Evolutionary conservation across 2,888 invertebrate genomes (phyloP), one percentile per base, ranked within the genome.

Genomic region (Drosophila prolongata): DNA sequence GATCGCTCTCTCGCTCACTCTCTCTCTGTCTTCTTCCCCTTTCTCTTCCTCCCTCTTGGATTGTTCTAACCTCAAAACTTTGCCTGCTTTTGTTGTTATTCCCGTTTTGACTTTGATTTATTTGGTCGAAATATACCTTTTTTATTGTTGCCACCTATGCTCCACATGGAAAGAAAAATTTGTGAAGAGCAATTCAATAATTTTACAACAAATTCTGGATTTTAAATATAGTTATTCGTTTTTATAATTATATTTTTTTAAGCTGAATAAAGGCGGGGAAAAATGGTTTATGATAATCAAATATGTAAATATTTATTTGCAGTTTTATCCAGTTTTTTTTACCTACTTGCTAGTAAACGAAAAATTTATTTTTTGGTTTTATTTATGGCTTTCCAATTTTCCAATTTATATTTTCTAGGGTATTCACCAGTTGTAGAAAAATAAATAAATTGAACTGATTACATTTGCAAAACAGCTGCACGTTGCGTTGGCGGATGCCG

Each of bases 401-500:
- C 5, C 8, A 35, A 11, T 6, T 10, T 10, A 13, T 14, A 35
- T 50, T 19, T 19, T 10, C 1, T 30, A 61, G 47, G 62, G 62
- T 61, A 62, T 49, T 35, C n/a, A 8, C n/a, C 24, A 27, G 62
- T 16, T 30, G 24, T 47, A 16, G 4, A n/a, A 0, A 19, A 40
- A 19, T 30, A 24, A 37, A 59, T 16, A 27, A 50, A 43, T 27
- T 49, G 27, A 62, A 19, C 37, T 35, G 62, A 64, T 64, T 64
- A 62, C 62, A 64, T 65, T 66, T 65, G 55, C 67, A 73, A 78
- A 82, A 55, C 68, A 76, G 69, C 70, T 68, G 79, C 82, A 85
- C 82, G 85, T 87, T 83, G 87, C 72, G 88, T 85, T 79, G 83
- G 77, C 81, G 81, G 83, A 64, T 67, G 76, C 68, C 71, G 54